phyloP scores from a whole-genome alignment of 1,140 invertebrate species.

The Lycorma delicatula region DNA sequence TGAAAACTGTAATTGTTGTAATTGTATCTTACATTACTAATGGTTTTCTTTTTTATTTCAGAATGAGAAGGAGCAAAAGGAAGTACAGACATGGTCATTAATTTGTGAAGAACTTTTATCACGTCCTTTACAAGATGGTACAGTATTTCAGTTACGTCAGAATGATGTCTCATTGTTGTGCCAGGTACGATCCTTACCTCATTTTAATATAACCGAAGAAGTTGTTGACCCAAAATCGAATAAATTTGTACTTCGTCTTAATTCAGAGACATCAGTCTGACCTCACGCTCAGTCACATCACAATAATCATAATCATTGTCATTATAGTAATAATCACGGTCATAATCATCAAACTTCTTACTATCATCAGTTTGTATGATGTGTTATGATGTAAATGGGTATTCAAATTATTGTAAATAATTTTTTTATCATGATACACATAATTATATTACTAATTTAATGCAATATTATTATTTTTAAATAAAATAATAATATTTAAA shows the following conservation, averaged over 20 bases:
- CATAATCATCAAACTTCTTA: too few species aligned
- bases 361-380: too few species aligned
- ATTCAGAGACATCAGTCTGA: conserved; percentile 95
- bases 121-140: conserved; percentile 67
- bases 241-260: conserved; percentile 87
- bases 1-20: too few species aligned
- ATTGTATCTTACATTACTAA: neutral
- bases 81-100: conserved; percentile 83
- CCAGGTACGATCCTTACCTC: conserved; percentile 72
- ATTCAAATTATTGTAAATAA: too few species aligned
- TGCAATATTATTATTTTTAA: too few species aligned
- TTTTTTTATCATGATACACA: too few species aligned
- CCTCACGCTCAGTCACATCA: too few species aligned
- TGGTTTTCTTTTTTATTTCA: conserved; percentile 36
- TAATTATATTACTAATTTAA: too few species aligned
- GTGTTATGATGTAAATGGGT: too few species aligned
- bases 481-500: too few species aligned
- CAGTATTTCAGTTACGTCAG: conserved; percentile 85
- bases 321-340: too few species aligned
- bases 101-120: conserved; percentile 86
- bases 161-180: conserved; percentile 89
- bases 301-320: too few species aligned
- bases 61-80: conserved; percentile 65
- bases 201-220: conserved; percentile 90
- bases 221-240: conserved; percentile 92